Base-by-base conservation (phyloP, 2,113 vertebrate genomes). In the Morone saxatilis region DNA sequence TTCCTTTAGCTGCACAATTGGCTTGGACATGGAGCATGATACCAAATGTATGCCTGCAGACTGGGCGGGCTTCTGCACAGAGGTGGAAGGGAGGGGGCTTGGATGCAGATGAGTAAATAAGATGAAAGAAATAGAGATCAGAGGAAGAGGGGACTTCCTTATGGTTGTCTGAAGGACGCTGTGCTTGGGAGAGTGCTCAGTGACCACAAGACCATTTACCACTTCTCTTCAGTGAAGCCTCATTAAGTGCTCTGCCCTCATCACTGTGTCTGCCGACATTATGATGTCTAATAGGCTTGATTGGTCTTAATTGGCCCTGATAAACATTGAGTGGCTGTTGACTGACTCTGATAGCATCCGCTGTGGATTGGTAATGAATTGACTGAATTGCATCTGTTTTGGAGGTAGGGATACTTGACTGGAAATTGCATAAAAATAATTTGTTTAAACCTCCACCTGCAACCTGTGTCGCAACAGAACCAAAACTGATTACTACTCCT, bases 1-100 rank as follows among this genome's bases (percentile, higher is more conserved):
- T 92, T 91, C 87, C 69, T 86, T 95, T 95, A 93, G 92, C 94
- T 95, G 95, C 95, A 93, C 95, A 92, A 95, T 95, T 95, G 81
- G 88, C 86, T 91, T 91, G 89, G 90, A 88, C 87, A 81, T 88
- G 85, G 78, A 91, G 88, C 86, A 76, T 89, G 85, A 93, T 91
- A 86, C 60, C 22, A 74, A 89, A 80, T 85, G 76, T 78, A 81
- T 68, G 78, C 74, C 85, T 69, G 74, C 54, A 70, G 78, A 84
- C 81, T 76, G 72, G 76, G 57, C 6, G 20, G 76, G 54, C 40
- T 17, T 62, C 54, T 40, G 56, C 31, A 43, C 16, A 9, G 59
- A 47, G 61, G 40, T 53, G 76, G 67, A 69, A 25, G 71, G 25
- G 38, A 14, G 38, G 22, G 66, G 4, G n/a, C 31, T 12, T 38